These are phyloP conservation scores for Ethmia dodecea DNA, from an alignment of 2,888 invertebrate species.

Conservation along the genomic window DNA sequence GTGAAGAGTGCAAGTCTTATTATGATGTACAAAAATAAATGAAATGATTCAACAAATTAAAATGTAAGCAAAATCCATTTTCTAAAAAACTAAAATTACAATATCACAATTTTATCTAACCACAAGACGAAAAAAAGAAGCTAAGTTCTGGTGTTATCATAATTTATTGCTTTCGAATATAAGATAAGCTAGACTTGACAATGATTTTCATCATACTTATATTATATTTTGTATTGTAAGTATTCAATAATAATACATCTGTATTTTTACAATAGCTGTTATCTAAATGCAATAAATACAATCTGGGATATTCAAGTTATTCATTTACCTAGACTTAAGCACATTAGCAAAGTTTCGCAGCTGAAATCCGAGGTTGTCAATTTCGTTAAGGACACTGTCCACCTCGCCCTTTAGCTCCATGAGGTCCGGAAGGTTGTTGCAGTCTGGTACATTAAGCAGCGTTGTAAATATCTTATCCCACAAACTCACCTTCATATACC, in stretches of 20 bases:
- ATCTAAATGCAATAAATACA: constrained; percentile 76
- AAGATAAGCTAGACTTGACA: constrained; percentile 40
- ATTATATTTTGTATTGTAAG: constrained; percentile 40
- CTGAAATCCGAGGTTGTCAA: constrained; percentile 51
- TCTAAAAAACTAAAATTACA: constrained; percentile 56
- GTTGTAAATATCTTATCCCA: constrained; percentile 90
- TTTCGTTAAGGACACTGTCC: constrained; percentile 53
- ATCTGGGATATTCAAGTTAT: constrained; percentile 28
- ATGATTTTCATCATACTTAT: constrained; percentile 45
- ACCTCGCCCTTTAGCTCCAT: constrained; percentile 72
- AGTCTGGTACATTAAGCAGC: constrained; percentile 89
- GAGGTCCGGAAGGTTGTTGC: constrained; percentile 85
- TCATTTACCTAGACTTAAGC: constrained; percentile 72
- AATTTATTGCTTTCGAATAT: constrained; percentile 57
- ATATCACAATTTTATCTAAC: constrained; percentile 72
- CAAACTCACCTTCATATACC: constrained; percentile 82
- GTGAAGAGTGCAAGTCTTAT: constrained; percentile 57
- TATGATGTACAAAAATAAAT: constrained; percentile 63
- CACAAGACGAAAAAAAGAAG: constrained; percentile 51
- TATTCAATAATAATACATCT: constrained; percentile 42
- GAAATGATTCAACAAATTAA: constrained; percentile 53
- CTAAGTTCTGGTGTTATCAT: constrained; percentile 45
- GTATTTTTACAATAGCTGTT: constrained; percentile 64
- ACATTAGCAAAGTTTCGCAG: constrained; percentile 72
- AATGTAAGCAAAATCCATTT: constrained; percentile 43